These are phyloP conservation scores for Plecturocebus donacophilus DNA, from an alignment of 2,113 vertebrate genomes.

Conservation along the genomic window DNA sequence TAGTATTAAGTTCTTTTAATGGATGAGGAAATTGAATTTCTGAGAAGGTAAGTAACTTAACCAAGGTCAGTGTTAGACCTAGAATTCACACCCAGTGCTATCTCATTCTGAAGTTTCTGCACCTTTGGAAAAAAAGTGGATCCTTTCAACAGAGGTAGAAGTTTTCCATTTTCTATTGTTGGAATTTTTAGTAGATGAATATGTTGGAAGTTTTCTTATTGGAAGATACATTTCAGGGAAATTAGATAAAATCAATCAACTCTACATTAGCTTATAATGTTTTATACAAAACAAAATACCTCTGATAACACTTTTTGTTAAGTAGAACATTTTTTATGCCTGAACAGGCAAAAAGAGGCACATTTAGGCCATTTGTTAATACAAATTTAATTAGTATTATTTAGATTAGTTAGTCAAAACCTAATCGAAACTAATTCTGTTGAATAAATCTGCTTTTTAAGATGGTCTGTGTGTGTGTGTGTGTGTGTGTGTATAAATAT, in stretches of 20 bases:
- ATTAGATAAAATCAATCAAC: background rate
- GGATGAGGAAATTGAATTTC: background rate
- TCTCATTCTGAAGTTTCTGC: background rate
- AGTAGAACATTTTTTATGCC: background rate
- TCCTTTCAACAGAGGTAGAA: background rate
- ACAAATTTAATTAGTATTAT: background rate
- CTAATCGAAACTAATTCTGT: background rate
- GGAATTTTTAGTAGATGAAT: background rate
- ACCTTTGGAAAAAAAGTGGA: background rate
- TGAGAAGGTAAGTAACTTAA: background rate
- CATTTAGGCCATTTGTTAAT: background rate
- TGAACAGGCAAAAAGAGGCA: background rate
- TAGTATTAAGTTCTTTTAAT: background rate
- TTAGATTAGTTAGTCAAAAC: background rate
- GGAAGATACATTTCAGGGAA: background rate
- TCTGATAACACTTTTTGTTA: slow-evolving; percentile 5
- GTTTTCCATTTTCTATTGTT: slow-evolving; percentile 11
- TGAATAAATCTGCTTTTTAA: slow-evolving; percentile 31
- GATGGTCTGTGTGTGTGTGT: background rate
- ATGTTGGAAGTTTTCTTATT: background rate
- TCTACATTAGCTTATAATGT: background rate
- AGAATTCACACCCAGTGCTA: background rate
- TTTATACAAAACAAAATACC: background rate
- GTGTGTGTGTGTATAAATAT: too few relatives aligned
- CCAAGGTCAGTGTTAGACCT: background rate